A percentile compares a stretch with the other conserved stretches of the same genome.
These are phyloP conservation scores for Hippocampus abdominalis DNA, from an alignment of 2,113 vertebrate species.

Conservation along the genomic window DNA sequence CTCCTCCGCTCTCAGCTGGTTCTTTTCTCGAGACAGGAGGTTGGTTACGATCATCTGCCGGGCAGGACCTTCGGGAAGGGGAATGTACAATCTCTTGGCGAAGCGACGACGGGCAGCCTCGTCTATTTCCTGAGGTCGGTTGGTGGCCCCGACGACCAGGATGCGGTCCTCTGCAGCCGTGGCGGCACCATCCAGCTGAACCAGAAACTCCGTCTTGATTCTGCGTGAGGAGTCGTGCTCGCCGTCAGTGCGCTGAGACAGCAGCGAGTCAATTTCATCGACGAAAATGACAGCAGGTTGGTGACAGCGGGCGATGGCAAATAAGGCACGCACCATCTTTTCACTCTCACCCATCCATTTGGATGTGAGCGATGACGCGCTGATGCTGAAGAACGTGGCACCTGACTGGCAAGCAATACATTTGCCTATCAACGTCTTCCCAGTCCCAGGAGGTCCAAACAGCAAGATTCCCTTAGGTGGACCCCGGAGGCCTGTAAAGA, in stretches of 20 bases:
- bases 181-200: conserved; percentile 90
- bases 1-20: conserved; percentile 75
- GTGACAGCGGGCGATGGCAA: conserved; percentile 87
- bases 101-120: conserved; percentile 90
- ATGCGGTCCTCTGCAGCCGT: conserved; percentile 91
- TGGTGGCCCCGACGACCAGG: conserved; percentile 93
- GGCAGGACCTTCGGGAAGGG: conserved; percentile 83
- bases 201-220: conserved; percentile 96
- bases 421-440: conserved; percentile 96
- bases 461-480: conserved; percentile 95
- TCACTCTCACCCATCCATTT: conserved; percentile 98
- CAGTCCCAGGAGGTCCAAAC: conserved; percentile 93
- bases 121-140: conserved; percentile 93
- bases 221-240: conserved; percentile 92
- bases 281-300: conserved; percentile 97
- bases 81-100: conserved; percentile 90
- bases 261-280: conserved; percentile 91
- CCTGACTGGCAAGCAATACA: conserved; percentile 95
- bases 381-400: conserved; percentile 97
- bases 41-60: conserved; percentile 82
- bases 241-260: conserved; percentile 90
- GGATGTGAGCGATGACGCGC: conserved; percentile 93
- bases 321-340: conserved; percentile 94
- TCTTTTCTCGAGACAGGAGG: conserved; percentile 84
- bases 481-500: conserved; percentile 90